phyloP scores from a whole-genome alignment of 2,888 invertebrate genomes.

The Hirtodrosophila histrioides region DNA sequence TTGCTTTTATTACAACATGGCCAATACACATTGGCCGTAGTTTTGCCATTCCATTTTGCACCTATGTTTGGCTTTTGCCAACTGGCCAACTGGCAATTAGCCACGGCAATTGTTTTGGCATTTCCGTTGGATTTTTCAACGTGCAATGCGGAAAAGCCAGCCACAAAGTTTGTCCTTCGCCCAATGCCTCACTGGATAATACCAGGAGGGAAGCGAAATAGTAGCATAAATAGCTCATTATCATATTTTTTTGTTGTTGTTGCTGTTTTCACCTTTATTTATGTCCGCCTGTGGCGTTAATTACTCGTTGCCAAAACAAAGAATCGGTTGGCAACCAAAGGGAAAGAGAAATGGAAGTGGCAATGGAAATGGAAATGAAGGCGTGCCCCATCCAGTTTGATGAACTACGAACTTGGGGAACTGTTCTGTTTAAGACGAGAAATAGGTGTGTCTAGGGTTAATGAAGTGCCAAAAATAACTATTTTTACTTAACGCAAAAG shows the following conservation, averaged over 20 bases:
- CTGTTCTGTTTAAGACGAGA: neutral
- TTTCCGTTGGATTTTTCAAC: constrained; percentile 69
- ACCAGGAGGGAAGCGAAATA: too few species aligned
- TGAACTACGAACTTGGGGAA: neutral
- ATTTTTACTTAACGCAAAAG: too few species aligned
- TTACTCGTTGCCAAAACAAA: constrained; percentile 55
- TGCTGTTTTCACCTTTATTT: constrained; percentile 24
- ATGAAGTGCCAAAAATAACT: too few species aligned
- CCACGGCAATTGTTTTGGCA: constrained; percentile 60
- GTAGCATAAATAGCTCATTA: constrained; percentile 39
- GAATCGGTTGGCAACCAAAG: constrained; percentile 19
- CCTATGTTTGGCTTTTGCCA: constrained; percentile 35
- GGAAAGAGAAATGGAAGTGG: neutral
- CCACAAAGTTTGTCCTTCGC: constrained; percentile 60
- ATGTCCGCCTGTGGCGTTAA: constrained; percentile 42
- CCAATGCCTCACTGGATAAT: neutral
- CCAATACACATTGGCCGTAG: constrained; percentile 38
- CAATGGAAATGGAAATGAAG: neutral
- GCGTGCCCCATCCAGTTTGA: neutral
- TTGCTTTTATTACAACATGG: constrained; percentile 36
- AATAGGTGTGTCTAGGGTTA: neutral
- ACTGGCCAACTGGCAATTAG: constrained; percentile 63
- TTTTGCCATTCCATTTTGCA: constrained; percentile 57
- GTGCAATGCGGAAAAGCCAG: constrained; percentile 42
- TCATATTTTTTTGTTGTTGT: constrained; percentile 42